These are phyloP conservation scores for Hetaerina americana DNA, from an alignment of 1,140 invertebrate species.

Conservation along the genomic window DNA sequence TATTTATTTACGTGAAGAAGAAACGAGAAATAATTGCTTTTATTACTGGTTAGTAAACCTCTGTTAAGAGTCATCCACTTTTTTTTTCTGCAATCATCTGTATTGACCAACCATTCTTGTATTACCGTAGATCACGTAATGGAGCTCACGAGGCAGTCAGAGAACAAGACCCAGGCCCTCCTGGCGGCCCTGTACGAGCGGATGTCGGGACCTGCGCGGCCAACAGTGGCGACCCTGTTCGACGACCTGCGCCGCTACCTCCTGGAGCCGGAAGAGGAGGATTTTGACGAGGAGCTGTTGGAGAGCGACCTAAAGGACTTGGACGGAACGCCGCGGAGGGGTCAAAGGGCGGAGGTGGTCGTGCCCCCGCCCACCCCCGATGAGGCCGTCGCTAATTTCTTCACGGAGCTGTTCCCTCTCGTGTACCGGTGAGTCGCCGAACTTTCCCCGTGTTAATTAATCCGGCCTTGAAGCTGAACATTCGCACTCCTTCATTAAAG, in stretches of 20 bases:
- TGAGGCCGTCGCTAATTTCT: constrained; percentile 58
- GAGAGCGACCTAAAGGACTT: constrained; percentile 17
- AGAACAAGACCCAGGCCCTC: constrained; percentile 61
- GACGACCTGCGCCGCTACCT: constrained; percentile 52
- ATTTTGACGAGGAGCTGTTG: constrained; percentile 19
- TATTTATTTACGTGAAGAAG: no score
- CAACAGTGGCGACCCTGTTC: constrained; percentile 51
- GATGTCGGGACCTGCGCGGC: constrained; percentile 46
- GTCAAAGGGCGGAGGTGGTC: constrained; percentile 9
- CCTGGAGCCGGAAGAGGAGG: constrained; percentile 18
- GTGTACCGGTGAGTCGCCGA: constrained; percentile 48
- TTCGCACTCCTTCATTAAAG: no score
- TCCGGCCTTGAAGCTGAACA: no score
- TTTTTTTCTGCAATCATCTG: no score
- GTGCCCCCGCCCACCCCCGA: constrained; percentile 34
- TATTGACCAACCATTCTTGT: no score
- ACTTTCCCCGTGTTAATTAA: no score
- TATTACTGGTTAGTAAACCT: no score
- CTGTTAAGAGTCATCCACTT: no score
- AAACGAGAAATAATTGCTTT: no score
- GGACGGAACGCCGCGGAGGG: not conserved
- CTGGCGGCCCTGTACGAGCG: constrained; percentile 61
- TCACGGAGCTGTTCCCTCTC: constrained; percentile 66
- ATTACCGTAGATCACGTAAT: constrained; percentile 64
- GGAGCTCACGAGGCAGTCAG: constrained; percentile 53